Percentiles rank a stretch among this genome's conserved stretches.
Evolutionary conservation across 2,113 vertebrate species (phyloP).

Genomic region (Ophiodon elongatus): DNA sequence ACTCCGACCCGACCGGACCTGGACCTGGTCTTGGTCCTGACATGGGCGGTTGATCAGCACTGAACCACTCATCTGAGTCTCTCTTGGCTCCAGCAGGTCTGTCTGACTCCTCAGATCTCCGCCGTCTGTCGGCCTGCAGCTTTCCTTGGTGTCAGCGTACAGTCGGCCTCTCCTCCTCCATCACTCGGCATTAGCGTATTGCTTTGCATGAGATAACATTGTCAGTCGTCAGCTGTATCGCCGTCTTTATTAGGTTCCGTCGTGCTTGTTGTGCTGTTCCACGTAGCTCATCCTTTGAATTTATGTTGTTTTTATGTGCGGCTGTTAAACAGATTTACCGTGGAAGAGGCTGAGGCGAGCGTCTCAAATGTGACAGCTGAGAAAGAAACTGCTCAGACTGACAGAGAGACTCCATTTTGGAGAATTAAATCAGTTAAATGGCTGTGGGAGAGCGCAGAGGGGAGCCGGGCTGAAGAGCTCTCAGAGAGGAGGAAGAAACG

Average conservation of each 20-base stretch:
- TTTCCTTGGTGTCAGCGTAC: too few relatives aligned
- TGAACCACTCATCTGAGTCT: neutral
- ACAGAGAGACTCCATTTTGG: constrained; percentile 77
- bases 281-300: constrained; percentile 62
- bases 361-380: constrained; percentile 64
- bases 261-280: constrained; percentile 59
- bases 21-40: too few relatives aligned
- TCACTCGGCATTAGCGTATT: constrained; percentile 63
- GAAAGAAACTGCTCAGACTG: constrained; percentile 50
- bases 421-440: constrained; percentile 79
- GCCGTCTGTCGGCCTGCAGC: constrained; percentile 14
- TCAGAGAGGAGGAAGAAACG: constrained; percentile 51
- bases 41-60: neutral
- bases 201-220: constrained; percentile 16
- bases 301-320: constrained; percentile 57
- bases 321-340: constrained; percentile 72
- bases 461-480: constrained; percentile 67
- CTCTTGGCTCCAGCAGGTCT: neutral
- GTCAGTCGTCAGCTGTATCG: constrained; percentile 43
- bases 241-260: constrained; percentile 38
- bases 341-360: constrained; percentile 55
- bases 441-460: constrained; percentile 58
- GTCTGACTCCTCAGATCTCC: constrained; percentile 13
- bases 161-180: neutral
- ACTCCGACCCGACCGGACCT: too few relatives aligned